These are phyloP conservation scores for Nyctibius grandis DNA, from an alignment of 2,797 vertebrate genomes.

Conservation along the genomic window DNA sequence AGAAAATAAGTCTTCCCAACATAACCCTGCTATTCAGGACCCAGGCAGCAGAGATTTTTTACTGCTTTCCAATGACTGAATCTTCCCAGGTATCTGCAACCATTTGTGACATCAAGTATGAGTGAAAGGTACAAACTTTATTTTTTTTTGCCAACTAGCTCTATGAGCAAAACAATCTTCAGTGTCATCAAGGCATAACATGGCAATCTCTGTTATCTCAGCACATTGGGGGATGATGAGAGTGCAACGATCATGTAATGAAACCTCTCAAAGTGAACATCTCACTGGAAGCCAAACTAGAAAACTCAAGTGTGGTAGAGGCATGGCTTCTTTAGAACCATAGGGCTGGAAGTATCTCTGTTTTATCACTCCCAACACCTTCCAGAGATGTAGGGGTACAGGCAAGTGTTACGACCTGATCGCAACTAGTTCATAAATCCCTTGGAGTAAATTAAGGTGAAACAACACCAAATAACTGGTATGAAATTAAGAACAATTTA, in stretches of 20 bases:
- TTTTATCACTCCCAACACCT: background rate
- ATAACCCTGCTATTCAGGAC: background rate
- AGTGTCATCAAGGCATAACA: background rate
- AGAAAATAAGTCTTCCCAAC: background rate
- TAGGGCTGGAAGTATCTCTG: background rate
- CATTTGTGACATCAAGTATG: background rate
- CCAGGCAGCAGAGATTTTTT: background rate
- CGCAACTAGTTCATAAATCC: too few species aligned
- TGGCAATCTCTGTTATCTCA: background rate
- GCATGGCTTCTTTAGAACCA: background rate
- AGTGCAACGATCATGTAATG: background rate
- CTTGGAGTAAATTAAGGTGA: too few species aligned
- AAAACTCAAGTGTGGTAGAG: background rate
- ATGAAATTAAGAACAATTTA: too few species aligned
- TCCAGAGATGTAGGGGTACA: background rate
- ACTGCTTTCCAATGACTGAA: background rate
- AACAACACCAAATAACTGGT: too few species aligned
- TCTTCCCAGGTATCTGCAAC: background rate
- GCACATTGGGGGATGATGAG: background rate
- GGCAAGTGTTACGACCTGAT: too few species aligned
- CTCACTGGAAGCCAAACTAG: background rate
- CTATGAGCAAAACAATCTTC: background rate
- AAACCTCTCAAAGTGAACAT: background rate
- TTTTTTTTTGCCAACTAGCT: background rate
- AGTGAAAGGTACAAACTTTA: background rate